Conservation (phyloP, 2,888 invertebrate genomes). For the Agonopterix heracliana region DNA sequence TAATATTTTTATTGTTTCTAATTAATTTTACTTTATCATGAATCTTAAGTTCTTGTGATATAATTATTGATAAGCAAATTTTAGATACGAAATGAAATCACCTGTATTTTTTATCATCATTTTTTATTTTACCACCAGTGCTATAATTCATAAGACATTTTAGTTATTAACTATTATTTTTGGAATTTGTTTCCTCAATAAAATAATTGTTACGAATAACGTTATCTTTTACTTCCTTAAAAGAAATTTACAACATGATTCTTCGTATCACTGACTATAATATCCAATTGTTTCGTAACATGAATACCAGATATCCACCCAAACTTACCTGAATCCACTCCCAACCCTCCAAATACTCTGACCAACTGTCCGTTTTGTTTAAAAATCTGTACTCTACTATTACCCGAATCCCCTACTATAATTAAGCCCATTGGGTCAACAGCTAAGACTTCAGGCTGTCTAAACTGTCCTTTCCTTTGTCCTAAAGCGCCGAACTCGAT, state of each 20-base stretch:
- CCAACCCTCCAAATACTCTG: conserved; percentile 78
- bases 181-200: conserved; percentile 30
- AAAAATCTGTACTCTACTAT: conserved; percentile 85
- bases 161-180: conserved; percentile 32
- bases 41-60: conserved; percentile 21
- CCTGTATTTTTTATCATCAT: conserved; percentile 21
- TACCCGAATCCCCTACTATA: conserved; percentile 86
- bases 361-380: conserved; percentile 81
- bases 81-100: conserved; percentile 4
- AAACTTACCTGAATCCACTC: conserved; percentile 68
- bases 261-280: conserved; percentile 78
- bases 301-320: conserved; percentile 83
- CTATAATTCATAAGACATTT: conserved; percentile 30
- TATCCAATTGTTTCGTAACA: conserved; percentile 76
- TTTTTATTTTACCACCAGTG: conserved; percentile 30
- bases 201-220: conserved; percentile 40
- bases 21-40: conserved; percentile 3
- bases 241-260: conserved; percentile 67
- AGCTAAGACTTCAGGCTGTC: conserved; percentile 83
- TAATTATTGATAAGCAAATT: conserved; percentile 12
- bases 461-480: conserved; percentile 80
- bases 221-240: conserved; percentile 24
- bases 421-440: conserved; percentile 85
- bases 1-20: conserved; percentile 2
- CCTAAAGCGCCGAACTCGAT: conserved; percentile 81